Conservation (phyloP, 2,113 vertebrate species). For the Oryzias melastigma region DNA sequence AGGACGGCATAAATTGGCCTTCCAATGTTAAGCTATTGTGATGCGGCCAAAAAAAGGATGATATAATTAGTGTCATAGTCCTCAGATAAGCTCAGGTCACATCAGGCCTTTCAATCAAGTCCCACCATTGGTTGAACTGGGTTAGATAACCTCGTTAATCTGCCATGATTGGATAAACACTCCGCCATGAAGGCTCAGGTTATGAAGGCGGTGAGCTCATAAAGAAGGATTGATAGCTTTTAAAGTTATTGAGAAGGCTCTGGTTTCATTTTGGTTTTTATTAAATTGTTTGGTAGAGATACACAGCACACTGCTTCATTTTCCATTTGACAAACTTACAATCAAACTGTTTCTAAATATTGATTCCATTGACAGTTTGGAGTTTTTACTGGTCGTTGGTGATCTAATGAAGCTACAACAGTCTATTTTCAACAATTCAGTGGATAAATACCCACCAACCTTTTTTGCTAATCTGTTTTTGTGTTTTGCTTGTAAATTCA, state of each 20-base stretch:
- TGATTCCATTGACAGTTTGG: no score
- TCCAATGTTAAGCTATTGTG: conserved; percentile 22
- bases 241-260: conserved; percentile 6
- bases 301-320: no score
- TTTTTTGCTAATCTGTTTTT: no score
- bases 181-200: conserved; percentile 18
- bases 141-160: conserved; percentile 33
- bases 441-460: no score
- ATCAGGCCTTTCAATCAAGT: conserved; percentile 32
- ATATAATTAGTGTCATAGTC: conserved; percentile 36
- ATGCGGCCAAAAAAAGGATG: conserved; percentile 16
- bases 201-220: conserved; percentile 12
- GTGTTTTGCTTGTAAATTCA: no score
- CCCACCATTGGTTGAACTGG: conserved; percentile 26
- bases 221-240: not conserved
- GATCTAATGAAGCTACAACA: no score
- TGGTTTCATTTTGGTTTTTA: no score
- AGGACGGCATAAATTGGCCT: conserved; percentile 42
- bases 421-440: no score
- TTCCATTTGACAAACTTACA: no score
- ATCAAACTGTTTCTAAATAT: no score
- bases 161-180: conserved; percentile 34
- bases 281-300: no score
- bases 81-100: conserved; percentile 23
- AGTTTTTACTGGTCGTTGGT: no score